phyloP scores from a whole-genome alignment of 2,797 vertebrate species.

The Pelochelys cantorii region DNA sequence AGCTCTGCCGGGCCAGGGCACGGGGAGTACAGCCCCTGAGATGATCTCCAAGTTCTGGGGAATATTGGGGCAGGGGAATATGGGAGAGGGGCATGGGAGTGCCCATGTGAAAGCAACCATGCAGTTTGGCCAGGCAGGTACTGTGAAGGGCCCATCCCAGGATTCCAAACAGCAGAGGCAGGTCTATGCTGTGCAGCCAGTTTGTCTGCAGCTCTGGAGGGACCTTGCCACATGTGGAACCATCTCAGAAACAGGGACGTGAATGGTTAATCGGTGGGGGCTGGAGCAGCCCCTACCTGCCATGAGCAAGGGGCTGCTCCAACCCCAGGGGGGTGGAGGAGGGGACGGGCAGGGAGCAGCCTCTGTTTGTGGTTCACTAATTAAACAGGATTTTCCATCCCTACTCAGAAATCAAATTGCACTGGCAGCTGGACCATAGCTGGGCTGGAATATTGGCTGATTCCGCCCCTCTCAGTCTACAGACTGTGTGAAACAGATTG shows the following conservation, averaged over 20 bases:
- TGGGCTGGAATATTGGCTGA: neutral
- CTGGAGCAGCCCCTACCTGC: too few species aligned
- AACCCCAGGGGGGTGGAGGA: too few species aligned
- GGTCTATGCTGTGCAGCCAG: neutral
- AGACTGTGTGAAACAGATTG: neutral
- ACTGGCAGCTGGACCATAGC: neutral
- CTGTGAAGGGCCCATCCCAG: neutral
- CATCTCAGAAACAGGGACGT: neutral
- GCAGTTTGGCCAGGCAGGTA: neutral
- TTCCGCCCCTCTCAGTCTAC: neutral
- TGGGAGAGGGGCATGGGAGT: neutral
- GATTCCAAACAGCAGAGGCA: neutral
- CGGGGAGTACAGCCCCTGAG: neutral
- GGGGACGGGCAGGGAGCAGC: too few species aligned
- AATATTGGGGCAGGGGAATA: neutral
- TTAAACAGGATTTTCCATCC: too few species aligned
- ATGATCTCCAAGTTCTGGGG: neutral
- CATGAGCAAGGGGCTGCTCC: too few species aligned
- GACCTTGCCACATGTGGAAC: neutral
- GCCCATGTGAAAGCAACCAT: neutral
- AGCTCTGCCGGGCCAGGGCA: neutral
- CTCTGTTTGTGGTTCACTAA: too few species aligned
- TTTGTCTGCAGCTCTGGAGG: neutral
- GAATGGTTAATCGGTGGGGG: too few species aligned
- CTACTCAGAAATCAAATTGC: neutral